Base-by-base conservation (phyloP, 1,140 invertebrate species). In the Leptinotarsa lineolata region DNA sequence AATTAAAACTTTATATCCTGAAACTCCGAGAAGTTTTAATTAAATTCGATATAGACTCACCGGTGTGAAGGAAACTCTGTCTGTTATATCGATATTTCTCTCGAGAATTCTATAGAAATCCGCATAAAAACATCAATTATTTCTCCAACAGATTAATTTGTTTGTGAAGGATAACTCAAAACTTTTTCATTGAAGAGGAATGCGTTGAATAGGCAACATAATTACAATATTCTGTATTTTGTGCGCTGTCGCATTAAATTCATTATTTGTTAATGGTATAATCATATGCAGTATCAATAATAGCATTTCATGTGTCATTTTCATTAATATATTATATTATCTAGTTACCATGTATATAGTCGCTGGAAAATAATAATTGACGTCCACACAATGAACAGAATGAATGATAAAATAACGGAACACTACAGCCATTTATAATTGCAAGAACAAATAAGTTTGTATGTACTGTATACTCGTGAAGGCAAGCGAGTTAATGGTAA, bases 1-100 rank as follows among this genome's bases (percentile, higher is more conserved):
- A 63, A 63, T 63, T 63, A 63, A 63, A 63, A 63, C 11, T 63
- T 63, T 63, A 54, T 54, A 18, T 54, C 48, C n/a, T 54, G 48
- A 3, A 54, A 54, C 48, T 54, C 48, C 16, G 48, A 54, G n/a
- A 54, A 54, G 48, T 54, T 54, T 54, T 16, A 54, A 54, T 16
- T 54, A 54, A 54, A 54, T 16, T 16, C n/a, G 16, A 54, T 16
- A 16, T 18, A 15, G n/a, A 54, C 48, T 16, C 48, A 18, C 16
- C 48, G 48, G 48, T 54, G 16, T 54, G 16, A 18, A 54, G 16
- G 48, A 18, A 54, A 18, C n/a, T 54, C n/a, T 54, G 48, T 16
- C n/a, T 18, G 15, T 54, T 18, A 54, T 18, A 54, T 54, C 48
- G 48, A 54, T 16, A 54, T 54, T 54, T 15, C 48, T n/a, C 15